Evolutionary conservation across 1,140 invertebrate species (phyloP).

Genomic region (Drosophila lacertosa): DNA sequence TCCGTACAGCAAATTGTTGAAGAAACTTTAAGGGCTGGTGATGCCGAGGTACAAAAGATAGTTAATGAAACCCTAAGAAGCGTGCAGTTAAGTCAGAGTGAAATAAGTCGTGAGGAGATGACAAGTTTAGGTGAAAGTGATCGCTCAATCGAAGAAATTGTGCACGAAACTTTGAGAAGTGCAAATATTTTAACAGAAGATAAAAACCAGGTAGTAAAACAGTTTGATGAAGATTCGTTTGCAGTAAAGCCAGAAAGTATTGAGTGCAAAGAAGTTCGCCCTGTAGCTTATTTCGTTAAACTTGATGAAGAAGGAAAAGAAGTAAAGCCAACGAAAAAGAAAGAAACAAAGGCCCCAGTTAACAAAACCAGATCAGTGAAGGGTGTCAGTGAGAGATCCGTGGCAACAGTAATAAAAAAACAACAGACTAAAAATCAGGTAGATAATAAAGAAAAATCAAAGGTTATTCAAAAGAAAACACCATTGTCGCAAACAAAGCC

Average conservation of each 20-base stretch:
- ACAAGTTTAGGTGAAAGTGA: conserved; percentile 10
- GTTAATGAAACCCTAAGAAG: conserved; percentile 61
- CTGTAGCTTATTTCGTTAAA: conserved; percentile 73
- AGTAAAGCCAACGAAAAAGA: conserved; percentile 15
- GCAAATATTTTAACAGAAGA: conserved; percentile 11
- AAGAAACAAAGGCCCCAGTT: conserved; percentile 12
- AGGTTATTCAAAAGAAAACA: conserved; percentile 22
- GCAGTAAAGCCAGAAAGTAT: background rate
- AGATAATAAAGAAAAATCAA: conserved; percentile 31
- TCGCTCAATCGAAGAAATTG: conserved; percentile 60
- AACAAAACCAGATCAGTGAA: conserved; percentile 8
- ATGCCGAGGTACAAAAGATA: conserved; percentile 65
- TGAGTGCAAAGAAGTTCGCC: conserved; percentile 54
- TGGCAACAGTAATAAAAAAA: background rate
- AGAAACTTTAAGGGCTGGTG: conserved; percentile 66
- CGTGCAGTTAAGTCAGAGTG: conserved; percentile 28
- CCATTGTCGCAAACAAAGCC: conserved; percentile 25
- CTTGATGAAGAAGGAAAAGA: conserved; percentile 45
- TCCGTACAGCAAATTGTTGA: conserved; percentile 71
- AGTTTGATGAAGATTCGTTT: background rate
- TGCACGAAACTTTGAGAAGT: conserved; percentile 61
- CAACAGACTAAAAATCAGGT: conserved; percentile 18
- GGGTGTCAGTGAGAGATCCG: background rate
- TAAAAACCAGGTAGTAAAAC: background rate
- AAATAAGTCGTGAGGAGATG: background rate